Conservation (phyloP, 2,888 invertebrate species). For the Scaptomyza flava region DNA sequence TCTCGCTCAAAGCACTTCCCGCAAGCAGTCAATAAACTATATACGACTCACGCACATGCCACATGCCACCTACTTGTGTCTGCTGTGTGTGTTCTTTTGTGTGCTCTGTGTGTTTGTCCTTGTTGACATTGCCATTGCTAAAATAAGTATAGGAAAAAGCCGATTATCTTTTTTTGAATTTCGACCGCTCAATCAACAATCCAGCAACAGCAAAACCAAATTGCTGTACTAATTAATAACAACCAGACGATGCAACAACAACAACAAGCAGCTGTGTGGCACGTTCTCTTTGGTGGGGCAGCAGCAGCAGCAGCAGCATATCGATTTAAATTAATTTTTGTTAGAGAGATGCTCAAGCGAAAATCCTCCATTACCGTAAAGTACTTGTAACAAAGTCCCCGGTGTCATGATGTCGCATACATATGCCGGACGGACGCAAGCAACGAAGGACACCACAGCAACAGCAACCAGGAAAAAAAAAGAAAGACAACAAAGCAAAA, state of each 20-base stretch:
- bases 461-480: slow-evolving; percentile 27
- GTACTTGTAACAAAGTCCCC: slow-evolving; percentile 82
- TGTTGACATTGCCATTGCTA: slow-evolving; percentile 66
- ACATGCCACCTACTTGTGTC: slow-evolving; percentile 19
- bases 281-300: not conserved
- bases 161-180: slow-evolving; percentile 1
- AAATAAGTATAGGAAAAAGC: slow-evolving; percentile 14
- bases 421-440: slow-evolving; percentile 53
- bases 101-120: slow-evolving; percentile 52
- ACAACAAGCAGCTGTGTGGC: slow-evolving; percentile 9
- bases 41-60: slow-evolving; percentile 46
- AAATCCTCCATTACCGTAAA: slow-evolving; percentile 84
- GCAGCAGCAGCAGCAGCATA: slow-evolving; percentile 72
- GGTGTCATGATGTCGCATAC: slow-evolving; percentile 77
- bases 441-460: slow-evolving; percentile 11
- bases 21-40: slow-evolving; percentile 81
- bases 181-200: slow-evolving; percentile 54
- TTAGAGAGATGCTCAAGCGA: slow-evolving; percentile 84
- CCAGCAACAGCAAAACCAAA: slow-evolving; percentile 53
- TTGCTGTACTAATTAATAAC: slow-evolving; percentile 71
- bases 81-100: slow-evolving; percentile 58
- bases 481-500: slow-evolving; percentile 24
- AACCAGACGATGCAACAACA: slow-evolving; percentile 28
- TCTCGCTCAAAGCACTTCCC: slow-evolving; percentile 81
- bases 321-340: slow-evolving; percentile 84